These are phyloP conservation scores for Meliscaeva auricollis DNA, from an alignment of 2,888 invertebrate genomes.

Conservation along the genomic window DNA sequence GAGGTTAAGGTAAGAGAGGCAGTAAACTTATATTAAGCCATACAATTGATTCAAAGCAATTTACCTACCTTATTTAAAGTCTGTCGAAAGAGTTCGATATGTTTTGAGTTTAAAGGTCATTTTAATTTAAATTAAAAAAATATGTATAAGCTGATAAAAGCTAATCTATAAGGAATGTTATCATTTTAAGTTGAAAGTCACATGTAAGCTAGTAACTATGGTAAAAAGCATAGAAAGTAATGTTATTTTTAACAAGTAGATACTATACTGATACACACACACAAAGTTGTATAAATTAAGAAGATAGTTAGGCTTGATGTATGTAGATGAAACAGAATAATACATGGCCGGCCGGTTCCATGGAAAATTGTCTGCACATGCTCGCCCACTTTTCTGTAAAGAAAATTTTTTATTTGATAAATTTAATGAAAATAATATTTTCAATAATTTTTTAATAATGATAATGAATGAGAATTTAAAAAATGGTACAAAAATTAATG, in stretches of 20 bases:
- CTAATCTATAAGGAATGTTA: background rate
- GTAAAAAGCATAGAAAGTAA: background rate
- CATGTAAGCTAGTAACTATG: background rate
- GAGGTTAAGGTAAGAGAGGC: slow-evolving; percentile 90
- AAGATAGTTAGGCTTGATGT: too few relatives aligned
- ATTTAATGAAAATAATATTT: too few relatives aligned
- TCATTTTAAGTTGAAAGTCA: background rate
- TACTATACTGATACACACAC: background rate
- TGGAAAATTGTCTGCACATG: too few relatives aligned
- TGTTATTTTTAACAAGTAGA: background rate
- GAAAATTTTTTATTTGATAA: too few relatives aligned
- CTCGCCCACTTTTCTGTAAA: too few relatives aligned
- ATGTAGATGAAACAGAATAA: too few relatives aligned
- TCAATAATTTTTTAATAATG: too few relatives aligned
- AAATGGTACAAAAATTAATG: too few relatives aligned
- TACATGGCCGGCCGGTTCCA: too few relatives aligned
- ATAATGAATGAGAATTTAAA: too few relatives aligned
- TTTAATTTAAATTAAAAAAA: background rate
- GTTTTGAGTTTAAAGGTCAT: background rate
- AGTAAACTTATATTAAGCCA: background rate
- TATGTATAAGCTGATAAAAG: slow-evolving; percentile 12
- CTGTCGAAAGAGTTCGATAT: background rate
- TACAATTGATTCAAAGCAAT: background rate
- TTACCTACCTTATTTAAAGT: background rate
- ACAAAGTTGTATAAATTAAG: background rate